These are phyloP conservation scores for Leuctra nigra DNA, from an alignment of 2,888 invertebrate genomes.

Conservation along the genomic window DNA sequence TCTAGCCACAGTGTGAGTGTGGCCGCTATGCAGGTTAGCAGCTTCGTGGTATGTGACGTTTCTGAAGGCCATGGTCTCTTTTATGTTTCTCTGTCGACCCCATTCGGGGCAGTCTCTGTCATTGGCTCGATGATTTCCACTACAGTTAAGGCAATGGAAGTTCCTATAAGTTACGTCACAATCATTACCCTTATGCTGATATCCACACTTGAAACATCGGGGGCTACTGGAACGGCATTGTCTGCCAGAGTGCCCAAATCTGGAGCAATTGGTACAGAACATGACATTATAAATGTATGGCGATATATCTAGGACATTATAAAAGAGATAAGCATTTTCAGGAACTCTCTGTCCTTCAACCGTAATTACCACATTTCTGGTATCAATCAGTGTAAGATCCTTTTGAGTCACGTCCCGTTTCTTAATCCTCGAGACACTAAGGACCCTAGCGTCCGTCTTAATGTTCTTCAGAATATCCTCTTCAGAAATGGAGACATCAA, in stretches of 20 bases:
- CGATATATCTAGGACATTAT: not conserved
- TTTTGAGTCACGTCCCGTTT: not conserved
- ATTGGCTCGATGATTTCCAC: not conserved
- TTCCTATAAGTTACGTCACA: not conserved
- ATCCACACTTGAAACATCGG: not conserved
- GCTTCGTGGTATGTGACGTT: not conserved
- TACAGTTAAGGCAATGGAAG: not conserved
- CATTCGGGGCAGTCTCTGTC: not conserved
- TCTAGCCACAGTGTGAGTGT: no score
- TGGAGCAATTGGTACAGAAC: not conserved
- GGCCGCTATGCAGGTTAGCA: no score
- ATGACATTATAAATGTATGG: not conserved
- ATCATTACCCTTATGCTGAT: not conserved
- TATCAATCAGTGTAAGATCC: not conserved
- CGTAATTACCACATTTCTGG: not conserved
- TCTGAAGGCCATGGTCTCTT: not conserved
- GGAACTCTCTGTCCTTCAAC: not conserved
- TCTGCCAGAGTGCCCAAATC: not conserved
- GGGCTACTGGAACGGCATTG: not conserved
- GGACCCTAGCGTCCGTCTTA: not conserved
- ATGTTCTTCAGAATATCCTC: not conserved
- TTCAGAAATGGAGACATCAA: not conserved
- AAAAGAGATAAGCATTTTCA: not conserved
- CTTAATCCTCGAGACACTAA: not conserved
- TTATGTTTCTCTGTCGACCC: not conserved